These are phyloP conservation scores for Etheostoma perlongum DNA, from an alignment of 2,797 vertebrate genomes.

Conservation along the genomic window DNA sequence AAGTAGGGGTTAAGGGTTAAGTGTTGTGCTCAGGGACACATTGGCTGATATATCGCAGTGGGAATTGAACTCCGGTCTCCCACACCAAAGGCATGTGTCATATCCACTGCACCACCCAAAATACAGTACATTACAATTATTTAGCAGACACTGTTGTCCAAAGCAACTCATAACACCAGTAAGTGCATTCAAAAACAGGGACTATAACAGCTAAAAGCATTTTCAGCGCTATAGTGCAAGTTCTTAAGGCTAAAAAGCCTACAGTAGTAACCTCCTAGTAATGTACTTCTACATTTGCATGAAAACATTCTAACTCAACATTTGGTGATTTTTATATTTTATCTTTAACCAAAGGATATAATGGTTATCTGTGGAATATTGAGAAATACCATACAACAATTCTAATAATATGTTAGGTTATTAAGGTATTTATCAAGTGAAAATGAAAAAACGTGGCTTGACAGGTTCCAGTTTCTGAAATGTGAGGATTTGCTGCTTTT, in stretches of 20 bases:
- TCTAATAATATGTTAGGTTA: not conserved
- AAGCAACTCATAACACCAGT: not conserved
- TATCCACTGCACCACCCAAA: too few species aligned
- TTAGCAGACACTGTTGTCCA: not conserved
- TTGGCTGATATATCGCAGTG: too few species aligned
- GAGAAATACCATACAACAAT: too few species aligned
- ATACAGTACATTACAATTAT: not conserved
- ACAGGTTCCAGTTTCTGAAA: not conserved
- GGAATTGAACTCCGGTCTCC: too few species aligned
- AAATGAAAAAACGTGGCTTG: not conserved
- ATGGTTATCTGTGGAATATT: not conserved
- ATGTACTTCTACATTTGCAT: not conserved
- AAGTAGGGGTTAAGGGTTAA: too few species aligned
- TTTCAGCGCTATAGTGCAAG: not conserved
- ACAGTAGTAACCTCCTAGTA: not conserved
- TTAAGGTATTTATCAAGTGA: not conserved
- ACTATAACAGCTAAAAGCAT: not conserved
- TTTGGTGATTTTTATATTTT: not conserved
- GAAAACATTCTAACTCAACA: not conserved
- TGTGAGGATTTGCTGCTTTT: not conserved
- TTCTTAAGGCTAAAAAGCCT: not conserved
- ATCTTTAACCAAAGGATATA: not conserved
- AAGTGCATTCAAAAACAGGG: not conserved
- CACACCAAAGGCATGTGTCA: too few species aligned
- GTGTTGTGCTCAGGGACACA: too few species aligned